Evolutionary conservation across 1,140 invertebrate genomes (phyloP), one percentile per base, ranked within the genome.

Genomic region (Rhagoletis pomonella): DNA sequence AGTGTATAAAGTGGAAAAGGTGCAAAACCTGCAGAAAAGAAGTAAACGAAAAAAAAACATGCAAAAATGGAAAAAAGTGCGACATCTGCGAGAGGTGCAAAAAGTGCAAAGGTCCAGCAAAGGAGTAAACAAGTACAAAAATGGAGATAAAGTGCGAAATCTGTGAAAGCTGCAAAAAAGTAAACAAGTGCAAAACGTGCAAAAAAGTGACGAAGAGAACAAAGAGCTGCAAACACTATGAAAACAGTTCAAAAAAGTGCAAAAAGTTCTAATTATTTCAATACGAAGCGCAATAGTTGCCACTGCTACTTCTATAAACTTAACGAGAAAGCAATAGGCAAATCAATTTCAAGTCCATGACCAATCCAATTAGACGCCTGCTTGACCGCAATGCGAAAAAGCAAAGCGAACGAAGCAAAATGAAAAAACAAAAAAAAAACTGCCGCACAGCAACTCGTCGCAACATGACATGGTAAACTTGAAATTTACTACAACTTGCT

Each of bases 361-460:
- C 29, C n/a, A 62, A 62, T 62, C 60, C 60, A 62, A 62, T 62
- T 62, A 62, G 60, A 9, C n/a, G 60, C 60, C 60, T 62, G 60
- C 60, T 14, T 62, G 60, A 14, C 60, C 60, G 60, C 60, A 62
- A 14, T 62, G 60, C 60, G 4, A 55, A 55, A 55, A 55, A 55
- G 7, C 12, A 62, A 62, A 62, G 60, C 7, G 12, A 55, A 55
- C 7, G 17, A 62, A 62, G 12, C 12, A n/a, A 14, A 62, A 14
- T 62, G 0, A 62, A 62, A 62, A 17, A 0, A 62, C 12, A 62
- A 9, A 62, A 4, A 17, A 62, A 14, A n/a, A 62, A 14, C 12
- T 62, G 60, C 60, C 17, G 60, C n/a, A 14, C 60, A 1, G 2
- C 60, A 5, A 62, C 60, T 17, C 4, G 60, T 4, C 60, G n/a